Conservation (phyloP, 1,140 invertebrate genomes). For the Drosophila ironensis region DNA sequence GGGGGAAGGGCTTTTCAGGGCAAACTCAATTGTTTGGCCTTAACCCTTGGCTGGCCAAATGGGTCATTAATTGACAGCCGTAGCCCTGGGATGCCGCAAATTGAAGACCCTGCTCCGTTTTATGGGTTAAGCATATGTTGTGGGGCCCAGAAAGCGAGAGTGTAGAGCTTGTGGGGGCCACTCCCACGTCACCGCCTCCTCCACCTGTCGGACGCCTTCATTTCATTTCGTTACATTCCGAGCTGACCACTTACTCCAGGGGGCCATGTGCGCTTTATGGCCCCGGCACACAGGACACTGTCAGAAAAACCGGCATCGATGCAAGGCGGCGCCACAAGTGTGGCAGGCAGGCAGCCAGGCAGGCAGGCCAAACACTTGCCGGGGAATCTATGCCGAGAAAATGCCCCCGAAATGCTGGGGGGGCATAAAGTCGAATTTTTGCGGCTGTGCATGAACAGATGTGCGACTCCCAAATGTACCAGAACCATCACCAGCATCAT, state of each 20-base stretch:
- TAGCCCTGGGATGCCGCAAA: background rate
- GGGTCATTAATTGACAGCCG: slow-evolving; percentile 38
- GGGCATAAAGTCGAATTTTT: background rate
- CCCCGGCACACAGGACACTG: background rate
- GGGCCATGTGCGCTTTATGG: slow-evolving; percentile 55
- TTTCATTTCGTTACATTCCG: slow-evolving; percentile 17
- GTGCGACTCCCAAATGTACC: slow-evolving; percentile 19
- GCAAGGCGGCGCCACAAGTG: too few species aligned
- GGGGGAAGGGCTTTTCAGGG: too few species aligned
- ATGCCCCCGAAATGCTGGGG: too few species aligned
- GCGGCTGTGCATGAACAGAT: slow-evolving; percentile 4
- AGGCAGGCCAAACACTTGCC: too few species aligned
- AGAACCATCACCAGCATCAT: slow-evolving; percentile 23
- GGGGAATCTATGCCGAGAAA: too few species aligned
- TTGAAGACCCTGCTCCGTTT: background rate
- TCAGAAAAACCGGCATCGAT: too few species aligned
- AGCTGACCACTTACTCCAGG: slow-evolving; percentile 44
- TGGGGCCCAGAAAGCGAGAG: background rate
- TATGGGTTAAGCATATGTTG: slow-evolving; percentile 19
- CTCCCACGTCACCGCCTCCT: background rate
- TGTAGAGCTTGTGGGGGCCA: background rate
- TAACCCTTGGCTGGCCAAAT: slow-evolving; percentile 44
- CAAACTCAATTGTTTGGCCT: too few species aligned
- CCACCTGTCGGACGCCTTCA: slow-evolving; percentile 21
- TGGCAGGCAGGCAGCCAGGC: too few species aligned